Evolutionary conservation across 1,140 invertebrate species (phyloP), one percentile per base, ranked within the genome.

Genomic region (Drosophila parabipectinata): DNA sequence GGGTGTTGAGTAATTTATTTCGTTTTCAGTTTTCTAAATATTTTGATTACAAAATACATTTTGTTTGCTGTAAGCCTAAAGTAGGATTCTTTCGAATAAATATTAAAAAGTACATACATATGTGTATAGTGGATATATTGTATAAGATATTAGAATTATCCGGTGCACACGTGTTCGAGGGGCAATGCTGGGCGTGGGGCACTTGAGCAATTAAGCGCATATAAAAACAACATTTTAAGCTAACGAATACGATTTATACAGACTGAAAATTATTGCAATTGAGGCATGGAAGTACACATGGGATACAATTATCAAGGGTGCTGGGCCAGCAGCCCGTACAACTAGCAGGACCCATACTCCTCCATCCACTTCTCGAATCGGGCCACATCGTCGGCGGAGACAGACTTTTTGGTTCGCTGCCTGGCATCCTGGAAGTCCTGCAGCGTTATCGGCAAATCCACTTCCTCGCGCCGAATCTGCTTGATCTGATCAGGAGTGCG

Each of bases 361-460:
- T 94, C 94, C 97, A 99, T 99, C 98, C 98, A 99, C 79, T 96
- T 96, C 83, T 97, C 96, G 94, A 99, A 99, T 91, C 97, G 97
- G 54, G 97, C 95, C 14, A 99, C 93, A 93, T 99, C 98, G 71
- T 97, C 96, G 80, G 95, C 94, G 0, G 97, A 97, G 12, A 99
- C 98, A 59, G 97, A 98, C 92, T 99, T 99, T 83, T 97, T 97
- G 64, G 98, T 98, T 91, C 98, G 97, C 50, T 95, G 94, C 8
- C 98, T 94, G 0, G 98, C 98, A 76, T 97, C 96, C 51, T 95
- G 93, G 91, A 99, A 98, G 92, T 99, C 98, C 51, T 94, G 93
- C 62, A 95, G 94, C 1, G 97, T 97, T 0, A 99, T 97, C 2
- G 98, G 98, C 37, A 98, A 93, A 91, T 99, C 98, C 1, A 99